phyloP scores from a whole-genome alignment of 30 jellyfish, hydroid and myxozoan genomes.

The Turritopsis dohrnii region DNA sequence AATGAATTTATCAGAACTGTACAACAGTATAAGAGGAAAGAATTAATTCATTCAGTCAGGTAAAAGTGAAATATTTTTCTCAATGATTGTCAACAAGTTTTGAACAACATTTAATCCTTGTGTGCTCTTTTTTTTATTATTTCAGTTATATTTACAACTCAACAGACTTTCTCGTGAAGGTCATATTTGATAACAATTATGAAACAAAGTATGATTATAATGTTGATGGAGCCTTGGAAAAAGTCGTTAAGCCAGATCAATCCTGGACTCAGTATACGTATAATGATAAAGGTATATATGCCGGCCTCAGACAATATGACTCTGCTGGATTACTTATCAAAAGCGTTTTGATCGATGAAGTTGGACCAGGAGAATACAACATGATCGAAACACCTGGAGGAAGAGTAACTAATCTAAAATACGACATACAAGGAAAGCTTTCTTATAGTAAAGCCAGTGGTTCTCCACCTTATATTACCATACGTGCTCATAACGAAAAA shows the following conservation, averaged over 20 bases:
- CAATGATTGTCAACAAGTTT: no score
- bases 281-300: not conserved
- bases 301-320: constrained; percentile 5
- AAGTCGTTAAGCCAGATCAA: constrained; percentile 2
- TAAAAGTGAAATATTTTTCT: not conserved
- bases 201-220: constrained; percentile 7
- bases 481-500: not conserved
- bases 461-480: not conserved
- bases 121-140: not conserved
- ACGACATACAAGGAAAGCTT: constrained; percentile 10
- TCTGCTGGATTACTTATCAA: not conserved
- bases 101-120: no score
- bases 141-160: constrained; percentile 22
- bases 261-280: constrained; percentile 2
- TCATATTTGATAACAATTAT: not conserved
- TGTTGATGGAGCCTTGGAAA: not conserved
- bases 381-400: constrained; percentile 12
- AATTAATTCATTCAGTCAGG: not conserved
- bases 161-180: constrained; percentile 12
- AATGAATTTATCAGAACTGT: not conserved
- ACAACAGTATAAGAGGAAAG: not conserved
- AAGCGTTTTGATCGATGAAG: not conserved
- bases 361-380: constrained; percentile 14
- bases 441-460: constrained; percentile 16
- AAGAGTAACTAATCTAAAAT: not conserved